Base-by-base conservation (phyloP, 1,140 invertebrate species). In the Drosophila mojavensis region DNA sequence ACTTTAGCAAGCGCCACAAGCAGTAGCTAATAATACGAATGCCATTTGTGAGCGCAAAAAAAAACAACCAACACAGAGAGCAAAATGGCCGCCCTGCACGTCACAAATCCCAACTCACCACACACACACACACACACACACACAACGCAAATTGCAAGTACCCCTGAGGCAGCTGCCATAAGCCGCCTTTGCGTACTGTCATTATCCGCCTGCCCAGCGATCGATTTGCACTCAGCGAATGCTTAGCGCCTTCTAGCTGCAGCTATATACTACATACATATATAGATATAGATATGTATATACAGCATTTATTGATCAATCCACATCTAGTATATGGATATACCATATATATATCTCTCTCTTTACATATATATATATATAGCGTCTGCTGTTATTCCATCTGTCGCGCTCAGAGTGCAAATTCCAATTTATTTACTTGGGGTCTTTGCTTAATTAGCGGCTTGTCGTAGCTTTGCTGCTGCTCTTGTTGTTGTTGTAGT, bases 341-440 rank as follows among this genome's bases (percentile, higher is more conserved):
- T 28, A 5, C 28, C 3, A 3, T 6, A 51, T 51, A 5, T 28
- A n/a, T 53, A 53, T 26, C 5, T 3, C 15, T 4, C 30, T 7
- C 30, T 53, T 15, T n/a, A 30, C 4, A 28, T 15, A 30, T 28
- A n/a, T n/a, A 0, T 30, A 10, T 48, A 24, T 24, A 17, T 30
- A 53, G 51, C 62, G 15, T 33, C 15, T 64, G 13, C 50, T 33
- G 47, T 45, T 64, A 62, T 55, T 71, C 51, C 56, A 78, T 74
- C 53, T 75, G 26, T 59, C 43, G n/a, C 58, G 43, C 43, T 48
- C 43, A 53, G 50, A 78, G 78, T 75, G 69, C 82, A 84, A 86
- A 86, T 86, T 84, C 82, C 73, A 78, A 64, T 84, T 85, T 81
- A 86, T 85, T 86, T 85, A 85, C 79, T 84, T 66, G 72, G 28